Percentiles rank a stretch among this genome's conserved stretches.
These are phyloP conservation scores for Troglohyphantes excavatus DNA, from an alignment of 2,888 invertebrate genomes.

Conservation along the genomic window DNA sequence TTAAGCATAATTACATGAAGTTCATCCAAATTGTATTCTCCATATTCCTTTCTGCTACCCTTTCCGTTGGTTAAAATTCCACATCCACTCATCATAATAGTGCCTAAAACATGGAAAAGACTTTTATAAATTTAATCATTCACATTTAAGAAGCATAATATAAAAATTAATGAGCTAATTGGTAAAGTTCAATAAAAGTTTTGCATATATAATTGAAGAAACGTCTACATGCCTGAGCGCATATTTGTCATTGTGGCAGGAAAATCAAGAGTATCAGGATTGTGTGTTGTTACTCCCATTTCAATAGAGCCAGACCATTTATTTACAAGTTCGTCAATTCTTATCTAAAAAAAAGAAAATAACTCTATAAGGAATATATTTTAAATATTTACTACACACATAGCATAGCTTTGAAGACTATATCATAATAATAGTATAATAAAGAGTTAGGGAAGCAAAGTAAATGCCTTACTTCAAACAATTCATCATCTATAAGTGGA, in stretches of 20 bases:
- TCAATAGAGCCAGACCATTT: constrained; percentile 98
- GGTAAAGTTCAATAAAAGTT: too few relatives aligned
- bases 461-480: constrained; percentile 89
- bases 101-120: constrained; percentile 81
- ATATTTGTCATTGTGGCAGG: constrained; percentile 99
- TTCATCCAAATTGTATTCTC: constrained; percentile 96
- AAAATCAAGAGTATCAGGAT: constrained; percentile 93
- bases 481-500: constrained; percentile 91
- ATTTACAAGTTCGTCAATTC: constrained; percentile 95
- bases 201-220: too few relatives aligned
- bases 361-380: neutral
- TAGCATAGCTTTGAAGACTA: too few relatives aligned
- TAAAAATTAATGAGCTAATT: too few relatives aligned
- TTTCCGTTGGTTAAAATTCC: constrained; percentile 98
- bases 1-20: constrained; percentile 86
- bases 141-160: too few relatives aligned
- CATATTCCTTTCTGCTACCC: constrained; percentile 95
- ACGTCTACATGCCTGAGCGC: constrained; percentile 85
- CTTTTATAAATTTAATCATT: too few relatives aligned
- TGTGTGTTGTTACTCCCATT: constrained; percentile 96
- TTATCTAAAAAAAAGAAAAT: constrained; percentile 85
- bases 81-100: constrained; percentile 93
- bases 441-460: too few relatives aligned
- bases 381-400: too few relatives aligned
- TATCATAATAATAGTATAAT: too few relatives aligned